Percentiles rank a stretch among this genome's conserved stretches.
These are phyloP conservation scores for Carassius auratus DNA, from an alignment of 2,113 vertebrate genomes.

Conservation along the genomic window DNA sequence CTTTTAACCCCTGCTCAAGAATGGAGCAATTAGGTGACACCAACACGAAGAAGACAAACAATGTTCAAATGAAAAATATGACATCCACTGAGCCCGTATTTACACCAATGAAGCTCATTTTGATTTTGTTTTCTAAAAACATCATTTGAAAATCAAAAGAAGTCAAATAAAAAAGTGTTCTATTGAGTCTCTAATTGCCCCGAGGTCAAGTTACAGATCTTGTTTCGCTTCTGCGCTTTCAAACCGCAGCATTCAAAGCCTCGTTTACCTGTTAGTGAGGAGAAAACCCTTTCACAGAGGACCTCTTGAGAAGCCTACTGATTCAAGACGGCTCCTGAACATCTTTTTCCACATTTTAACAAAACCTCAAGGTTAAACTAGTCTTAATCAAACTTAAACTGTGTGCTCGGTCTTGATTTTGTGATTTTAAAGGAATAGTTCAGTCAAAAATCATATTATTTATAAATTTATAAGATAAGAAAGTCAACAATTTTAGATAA, in stretches of 20 bases:
- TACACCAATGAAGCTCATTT: constrained; percentile 51
- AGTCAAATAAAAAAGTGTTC: constrained; percentile 64
- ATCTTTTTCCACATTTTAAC: neutral
- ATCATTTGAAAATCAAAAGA: constrained; percentile 75
- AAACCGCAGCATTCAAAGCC: constrained; percentile 71
- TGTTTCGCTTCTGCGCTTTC: constrained; percentile 78
- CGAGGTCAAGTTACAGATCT: constrained; percentile 75
- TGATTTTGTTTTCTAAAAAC: constrained; percentile 68
- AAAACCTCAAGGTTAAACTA: neutral
- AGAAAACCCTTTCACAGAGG: constrained; percentile 76
- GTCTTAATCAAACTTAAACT: neutral
- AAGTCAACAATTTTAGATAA: neutral
- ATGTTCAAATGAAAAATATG: neutral
- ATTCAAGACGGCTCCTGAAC: neutral
- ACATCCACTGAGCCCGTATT: neutral
- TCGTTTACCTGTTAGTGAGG: constrained; percentile 76
- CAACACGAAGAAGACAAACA: constrained; percentile 60
- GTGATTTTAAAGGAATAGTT: neutral
- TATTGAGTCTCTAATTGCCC: constrained; percentile 82
- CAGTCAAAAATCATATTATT: too few species aligned
- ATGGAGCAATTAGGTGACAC: constrained; percentile 50
- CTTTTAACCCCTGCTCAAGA: constrained; percentile 43
- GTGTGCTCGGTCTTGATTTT: neutral
- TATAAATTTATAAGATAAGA: neutral
- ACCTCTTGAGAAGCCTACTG: constrained; percentile 62